Evolutionary conservation across 2,888 invertebrate genomes (phyloP).

Genomic region (Isotomurus palustris): DNA sequence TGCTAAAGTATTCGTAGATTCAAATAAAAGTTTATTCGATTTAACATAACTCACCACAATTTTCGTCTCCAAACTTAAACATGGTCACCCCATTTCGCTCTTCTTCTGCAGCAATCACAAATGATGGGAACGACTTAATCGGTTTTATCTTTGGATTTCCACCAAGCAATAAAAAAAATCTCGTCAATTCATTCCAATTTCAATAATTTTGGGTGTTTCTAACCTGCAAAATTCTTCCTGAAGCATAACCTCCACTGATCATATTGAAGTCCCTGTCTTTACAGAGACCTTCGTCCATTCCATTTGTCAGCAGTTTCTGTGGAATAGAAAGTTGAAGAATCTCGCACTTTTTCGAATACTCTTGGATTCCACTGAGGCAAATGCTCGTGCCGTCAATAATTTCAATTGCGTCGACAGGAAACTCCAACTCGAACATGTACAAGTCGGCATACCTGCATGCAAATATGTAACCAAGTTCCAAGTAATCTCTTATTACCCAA

Average conservation of each 20-base stretch:
- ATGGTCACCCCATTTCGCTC: conserved; percentile 29
- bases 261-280: conserved; percentile 45
- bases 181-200: too few species aligned
- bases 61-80: conserved; percentile 42
- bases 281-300: conserved; percentile 42
- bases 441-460: conserved; percentile 37
- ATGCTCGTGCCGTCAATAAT: conserved; percentile 38
- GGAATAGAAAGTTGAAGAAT: conserved; percentile 42
- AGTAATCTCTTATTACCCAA: neutral
- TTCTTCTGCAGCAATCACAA: conserved; percentile 31
- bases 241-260: conserved; percentile 43
- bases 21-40: neutral
- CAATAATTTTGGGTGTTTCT: neutral
- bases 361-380: conserved; percentile 40
- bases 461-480: neutral
- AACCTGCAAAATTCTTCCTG: conserved; percentile 36
- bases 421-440: conserved; percentile 45
- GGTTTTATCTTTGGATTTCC: conserved; percentile 35
- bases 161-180: too few species aligned
- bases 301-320: conserved; percentile 38
- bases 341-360: conserved; percentile 42
- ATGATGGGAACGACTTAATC: conserved; percentile 14
- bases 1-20: neutral
- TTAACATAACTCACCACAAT: conserved; percentile 41
- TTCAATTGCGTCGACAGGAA: conserved; percentile 40